These are phyloP conservation scores for Tetrao urogallus DNA, from an alignment of 2,113 vertebrate species.

Conservation along the genomic window DNA sequence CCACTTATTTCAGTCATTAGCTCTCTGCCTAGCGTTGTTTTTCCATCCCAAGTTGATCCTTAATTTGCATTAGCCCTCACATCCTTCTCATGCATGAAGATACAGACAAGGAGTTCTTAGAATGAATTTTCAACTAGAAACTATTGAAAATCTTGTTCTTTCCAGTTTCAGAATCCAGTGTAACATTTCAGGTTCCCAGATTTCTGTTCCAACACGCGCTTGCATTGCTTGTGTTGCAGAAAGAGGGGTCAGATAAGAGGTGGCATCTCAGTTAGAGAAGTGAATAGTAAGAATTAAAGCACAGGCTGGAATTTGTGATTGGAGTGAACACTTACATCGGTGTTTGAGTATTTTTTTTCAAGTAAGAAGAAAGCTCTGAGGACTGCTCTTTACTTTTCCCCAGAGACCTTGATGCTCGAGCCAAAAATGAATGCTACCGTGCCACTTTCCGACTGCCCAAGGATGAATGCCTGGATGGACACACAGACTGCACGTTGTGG, in stretches of 20 bases:
- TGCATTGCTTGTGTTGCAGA: constrained; percentile 15
- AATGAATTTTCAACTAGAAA: not conserved
- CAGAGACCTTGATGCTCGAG: constrained; percentile 94
- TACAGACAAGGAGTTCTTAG: not conserved
- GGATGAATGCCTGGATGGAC: constrained; percentile 94
- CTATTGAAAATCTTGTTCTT: not conserved
- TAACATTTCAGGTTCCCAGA: not conserved
- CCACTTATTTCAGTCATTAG: not conserved
- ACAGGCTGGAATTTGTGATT: not conserved
- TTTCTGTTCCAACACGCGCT: not conserved
- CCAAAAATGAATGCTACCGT: constrained; percentile 94
- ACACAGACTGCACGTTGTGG: constrained; percentile 97
- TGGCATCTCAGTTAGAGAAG: constrained; percentile 47
- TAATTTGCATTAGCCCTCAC: not conserved
- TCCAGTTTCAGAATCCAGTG: not conserved
- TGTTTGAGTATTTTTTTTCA: not conserved
- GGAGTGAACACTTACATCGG: not conserved
- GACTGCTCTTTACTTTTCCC: not conserved
- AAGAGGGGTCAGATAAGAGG: constrained; percentile 27
- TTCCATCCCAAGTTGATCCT: not conserved
- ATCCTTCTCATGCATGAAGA: not conserved
- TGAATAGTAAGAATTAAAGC: constrained; percentile 16
- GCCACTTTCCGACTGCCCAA: constrained; percentile 89
- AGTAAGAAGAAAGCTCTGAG: not conserved
- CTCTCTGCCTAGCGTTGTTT: not conserved